Evolutionary conservation across 2,113 vertebrate species (phyloP), one percentile per base, ranked within the genome.

Genomic region (Natator depressus): DNA sequence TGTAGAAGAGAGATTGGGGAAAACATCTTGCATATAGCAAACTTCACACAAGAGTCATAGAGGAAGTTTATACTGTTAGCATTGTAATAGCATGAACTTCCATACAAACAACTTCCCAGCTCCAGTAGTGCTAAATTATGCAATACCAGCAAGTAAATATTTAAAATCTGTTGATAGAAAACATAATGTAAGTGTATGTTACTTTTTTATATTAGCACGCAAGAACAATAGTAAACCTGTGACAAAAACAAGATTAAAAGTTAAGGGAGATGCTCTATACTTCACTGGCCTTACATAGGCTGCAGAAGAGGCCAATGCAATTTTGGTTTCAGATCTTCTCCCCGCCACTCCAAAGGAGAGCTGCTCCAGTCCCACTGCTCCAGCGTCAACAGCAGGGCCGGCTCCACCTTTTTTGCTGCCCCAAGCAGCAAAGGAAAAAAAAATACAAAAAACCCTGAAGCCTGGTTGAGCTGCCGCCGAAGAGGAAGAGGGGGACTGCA

Each of bases 101-200:
- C 86, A 38, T 46, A 47, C 50, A 96, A 96, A 89, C 72, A 42
- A 82, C 75, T 80, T 94, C 75, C 84, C 84, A 96, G 83, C 69
- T 91, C 82, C 79, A n/a, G 14, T 79, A 93, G 38, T 88, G 69
- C 90, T 97, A 89, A 94, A 96, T 95, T 87, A 94, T 95, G 35
- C 50, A 84, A 35, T 27, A 38, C 46, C 57, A 57, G 8, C 89
- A 88, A 91, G 87, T 89, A 96, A 92, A 95, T 97, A 89, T 86
- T 96, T 82, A 81, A 97, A 97, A 93, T 85, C 59, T 87, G 27
- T 81, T 90, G 42, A 20, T 69, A 59, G 90, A 85, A 91, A 94
- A 89, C 59, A 89, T 1, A 0, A 10, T 85, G 87, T 82, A n/a
- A 38, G 16, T 42, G 9, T 82, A 24, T 92, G 51, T 90, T 91